Conservation (phyloP, 1,140 invertebrate genomes). For the Eufriesea mexicana region DNA sequence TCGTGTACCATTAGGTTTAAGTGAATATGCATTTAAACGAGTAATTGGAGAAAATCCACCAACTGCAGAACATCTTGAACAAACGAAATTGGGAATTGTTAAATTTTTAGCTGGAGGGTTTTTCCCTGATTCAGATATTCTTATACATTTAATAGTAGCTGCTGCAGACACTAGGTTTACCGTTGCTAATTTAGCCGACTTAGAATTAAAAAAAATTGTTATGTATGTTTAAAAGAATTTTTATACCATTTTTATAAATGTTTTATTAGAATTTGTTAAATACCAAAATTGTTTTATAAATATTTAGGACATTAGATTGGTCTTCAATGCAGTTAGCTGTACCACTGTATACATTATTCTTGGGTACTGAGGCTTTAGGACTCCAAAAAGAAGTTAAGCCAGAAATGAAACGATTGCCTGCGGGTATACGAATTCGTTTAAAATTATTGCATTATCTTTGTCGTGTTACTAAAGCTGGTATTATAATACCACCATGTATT, state of each 20-base stretch:
- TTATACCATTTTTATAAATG: constrained; percentile 8
- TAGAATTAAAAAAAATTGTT: constrained; percentile 88
- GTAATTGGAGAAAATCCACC: constrained; percentile 89
- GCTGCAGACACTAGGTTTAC: constrained; percentile 93
- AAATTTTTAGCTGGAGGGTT: constrained; percentile 91
- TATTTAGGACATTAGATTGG: constrained; percentile 86
- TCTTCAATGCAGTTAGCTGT: constrained; percentile 86
- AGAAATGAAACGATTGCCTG: constrained; percentile 87
- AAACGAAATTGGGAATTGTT: constrained; percentile 90
- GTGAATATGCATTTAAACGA: constrained; percentile 90
- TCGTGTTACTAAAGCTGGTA: constrained; percentile 89
- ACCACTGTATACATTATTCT: constrained; percentile 90
- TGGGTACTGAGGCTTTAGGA: constrained; percentile 86
- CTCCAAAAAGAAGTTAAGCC: constrained; percentile 83
- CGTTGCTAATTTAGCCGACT: constrained; percentile 90
- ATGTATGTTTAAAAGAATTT: constrained; percentile 80
- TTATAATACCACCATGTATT: constrained; percentile 90
- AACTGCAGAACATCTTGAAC: constrained; percentile 91
- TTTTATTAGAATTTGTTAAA: constrained; percentile 82
- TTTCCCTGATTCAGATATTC: constrained; percentile 88
- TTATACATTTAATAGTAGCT: constrained; percentile 91
- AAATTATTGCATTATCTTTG: constrained; percentile 93
- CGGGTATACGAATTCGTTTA: constrained; percentile 90
- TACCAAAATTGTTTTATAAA: constrained; percentile 13
- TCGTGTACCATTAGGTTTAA: constrained; percentile 90